Conservation (phyloP, 2,888 invertebrate species). For the Acronicta aceris region DNA sequence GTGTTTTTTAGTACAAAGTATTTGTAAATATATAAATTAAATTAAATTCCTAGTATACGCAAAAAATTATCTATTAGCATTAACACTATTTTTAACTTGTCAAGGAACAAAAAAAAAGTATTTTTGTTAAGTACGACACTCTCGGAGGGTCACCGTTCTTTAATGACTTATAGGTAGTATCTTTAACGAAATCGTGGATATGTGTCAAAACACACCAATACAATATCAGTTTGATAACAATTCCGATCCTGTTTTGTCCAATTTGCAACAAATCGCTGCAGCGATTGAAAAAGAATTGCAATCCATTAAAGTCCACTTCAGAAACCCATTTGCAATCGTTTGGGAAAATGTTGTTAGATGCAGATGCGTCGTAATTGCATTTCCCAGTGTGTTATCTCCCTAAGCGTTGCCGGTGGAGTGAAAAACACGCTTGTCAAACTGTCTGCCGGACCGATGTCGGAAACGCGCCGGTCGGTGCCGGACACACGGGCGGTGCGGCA, state of each 20-base stretch:
- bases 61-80: no score
- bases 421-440: conserved; percentile 80
- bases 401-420: conserved; percentile 59
- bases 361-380: conserved; percentile 54
- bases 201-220: no score
- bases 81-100: no score
- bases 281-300: conserved; percentile 39
- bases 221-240: neutral
- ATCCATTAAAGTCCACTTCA: conserved; percentile 40
- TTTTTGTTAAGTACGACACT: no score
- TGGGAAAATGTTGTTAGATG: conserved; percentile 53
- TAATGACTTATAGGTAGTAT: no score
- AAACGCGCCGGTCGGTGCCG: conserved; percentile 52
- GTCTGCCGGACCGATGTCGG: conserved; percentile 70
- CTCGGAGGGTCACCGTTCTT: no score
- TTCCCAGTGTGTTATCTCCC: conserved; percentile 53
- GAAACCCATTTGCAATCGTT: conserved; percentile 52
- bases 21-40: no score
- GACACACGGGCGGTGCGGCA: conserved; percentile 55
- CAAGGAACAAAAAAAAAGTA: no score
- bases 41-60: no score
- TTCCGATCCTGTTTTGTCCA: neutral
- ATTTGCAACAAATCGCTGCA: conserved; percentile 21
- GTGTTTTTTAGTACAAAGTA: no score
- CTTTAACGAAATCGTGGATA: no score